phyloP scores from a whole-genome alignment of 1,140 invertebrate species.

The Rhyzopertha dominica region DNA sequence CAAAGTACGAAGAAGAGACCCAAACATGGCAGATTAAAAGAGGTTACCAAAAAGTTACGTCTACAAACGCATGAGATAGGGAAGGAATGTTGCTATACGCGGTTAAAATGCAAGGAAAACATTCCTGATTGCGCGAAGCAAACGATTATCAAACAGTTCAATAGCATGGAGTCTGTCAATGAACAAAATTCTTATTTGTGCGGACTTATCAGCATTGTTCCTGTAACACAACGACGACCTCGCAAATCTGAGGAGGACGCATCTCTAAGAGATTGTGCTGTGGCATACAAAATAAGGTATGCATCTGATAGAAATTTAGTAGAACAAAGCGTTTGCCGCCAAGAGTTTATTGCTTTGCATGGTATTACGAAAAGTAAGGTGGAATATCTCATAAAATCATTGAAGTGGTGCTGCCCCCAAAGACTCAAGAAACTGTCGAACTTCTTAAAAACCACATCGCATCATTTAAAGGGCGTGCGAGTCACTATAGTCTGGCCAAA shows the following conservation, averaged over 20 bases:
- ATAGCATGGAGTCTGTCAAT: slow-evolving; percentile 3
- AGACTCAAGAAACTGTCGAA: slow-evolving; percentile 3
- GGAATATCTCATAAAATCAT: slow-evolving; percentile 1
- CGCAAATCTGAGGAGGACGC: slow-evolving; percentile 1
- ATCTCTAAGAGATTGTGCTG: no score
- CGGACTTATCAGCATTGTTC: slow-evolving; percentile 12
- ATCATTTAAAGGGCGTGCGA: slow-evolving; percentile 11
- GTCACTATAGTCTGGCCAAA: slow-evolving; percentile 18
- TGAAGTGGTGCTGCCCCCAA: slow-evolving; percentile 5
- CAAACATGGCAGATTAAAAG: slow-evolving; percentile 2
- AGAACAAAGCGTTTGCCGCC: no score
- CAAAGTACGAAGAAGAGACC: no score
- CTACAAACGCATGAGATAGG: neutral
- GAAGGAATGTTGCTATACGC: slow-evolving; percentile 4
- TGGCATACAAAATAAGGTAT: no score
- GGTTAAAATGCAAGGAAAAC: slow-evolving; percentile 11
- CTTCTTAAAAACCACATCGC: slow-evolving; percentile 5
- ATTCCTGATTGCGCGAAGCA: neutral
- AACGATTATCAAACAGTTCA: slow-evolving; percentile 7
- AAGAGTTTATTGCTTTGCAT: no score
- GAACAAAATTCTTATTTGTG: slow-evolving; percentile 15
- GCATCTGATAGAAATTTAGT: no score
- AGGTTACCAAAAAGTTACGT: slow-evolving; percentile 9
- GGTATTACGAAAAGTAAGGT: slow-evolving; percentile 9
- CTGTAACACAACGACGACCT: slow-evolving; percentile 7